Percentiles rank a stretch among this genome's conserved stretches.
Evolutionary conservation across 2,797 vertebrate species (phyloP).

Genomic region (Anabas testudineus): DNA sequence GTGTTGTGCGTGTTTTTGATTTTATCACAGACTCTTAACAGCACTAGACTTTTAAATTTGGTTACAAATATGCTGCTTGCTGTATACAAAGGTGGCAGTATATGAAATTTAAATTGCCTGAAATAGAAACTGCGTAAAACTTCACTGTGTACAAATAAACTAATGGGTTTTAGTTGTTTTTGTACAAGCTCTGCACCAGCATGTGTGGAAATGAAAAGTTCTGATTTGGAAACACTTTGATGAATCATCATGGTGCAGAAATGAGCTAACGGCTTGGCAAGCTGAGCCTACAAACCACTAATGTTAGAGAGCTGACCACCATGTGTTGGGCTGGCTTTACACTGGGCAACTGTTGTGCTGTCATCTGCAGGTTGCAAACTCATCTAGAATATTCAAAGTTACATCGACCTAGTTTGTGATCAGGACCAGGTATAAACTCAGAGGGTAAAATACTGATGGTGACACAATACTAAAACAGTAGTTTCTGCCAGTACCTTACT

Average conservation of each 20-base stretch:
- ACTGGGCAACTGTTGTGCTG: neutral
- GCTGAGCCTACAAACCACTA: neutral
- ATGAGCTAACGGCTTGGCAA: neutral
- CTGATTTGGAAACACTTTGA: neutral
- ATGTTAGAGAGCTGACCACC: neutral
- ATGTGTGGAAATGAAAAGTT: neutral
- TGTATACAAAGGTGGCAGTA: slow-evolving; percentile 35
- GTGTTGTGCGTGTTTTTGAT: slow-evolving; percentile 25
- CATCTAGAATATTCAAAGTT: neutral
- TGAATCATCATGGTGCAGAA: neutral
- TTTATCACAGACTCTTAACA: slow-evolving; percentile 5
- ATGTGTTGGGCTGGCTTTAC: slow-evolving; percentile 22
- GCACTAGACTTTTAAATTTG: neutral
- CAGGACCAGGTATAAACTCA: neutral
- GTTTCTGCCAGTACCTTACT: neutral
- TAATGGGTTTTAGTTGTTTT: slow-evolving; percentile 13
- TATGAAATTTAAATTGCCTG: slow-evolving; percentile 6
- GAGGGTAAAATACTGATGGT: neutral
- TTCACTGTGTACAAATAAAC: neutral
- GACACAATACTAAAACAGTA: neutral
- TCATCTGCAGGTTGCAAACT: neutral
- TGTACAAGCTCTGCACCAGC: neutral
- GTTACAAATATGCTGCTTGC: neutral
- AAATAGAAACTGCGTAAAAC: slow-evolving; percentile 14
- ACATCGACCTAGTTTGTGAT: neutral